Conservation (phyloP, 1,140 invertebrate species). For the Sinonovacula constricta region DNA sequence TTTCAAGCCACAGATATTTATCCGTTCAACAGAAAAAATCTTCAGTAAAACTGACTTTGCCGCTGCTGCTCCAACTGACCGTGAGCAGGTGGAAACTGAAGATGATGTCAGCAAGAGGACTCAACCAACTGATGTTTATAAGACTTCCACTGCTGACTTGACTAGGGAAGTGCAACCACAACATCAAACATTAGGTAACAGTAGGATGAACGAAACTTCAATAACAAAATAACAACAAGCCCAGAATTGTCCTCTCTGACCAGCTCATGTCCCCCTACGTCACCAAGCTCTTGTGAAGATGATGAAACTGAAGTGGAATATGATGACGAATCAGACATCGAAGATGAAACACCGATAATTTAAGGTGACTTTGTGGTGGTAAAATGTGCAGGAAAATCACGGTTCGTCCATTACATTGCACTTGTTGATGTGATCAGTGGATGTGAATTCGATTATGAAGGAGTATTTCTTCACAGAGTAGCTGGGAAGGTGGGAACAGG, state of each 20-base stretch:
- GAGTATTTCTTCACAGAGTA: constrained; percentile 16
- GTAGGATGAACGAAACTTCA: not conserved
- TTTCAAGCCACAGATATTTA: not conserved
- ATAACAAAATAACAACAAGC: not conserved
- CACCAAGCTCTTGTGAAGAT: no score
- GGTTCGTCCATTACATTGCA: constrained; percentile 26
- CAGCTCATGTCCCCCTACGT: no score
- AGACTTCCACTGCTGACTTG: not conserved
- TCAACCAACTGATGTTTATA: not conserved
- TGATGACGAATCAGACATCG: not conserved
- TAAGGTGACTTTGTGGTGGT: constrained; percentile 30
- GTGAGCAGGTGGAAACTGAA: no score
- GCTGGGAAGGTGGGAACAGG: not conserved
- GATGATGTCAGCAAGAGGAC: not conserved
- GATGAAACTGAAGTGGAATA: not conserved
- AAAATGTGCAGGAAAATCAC: constrained; percentile 23
- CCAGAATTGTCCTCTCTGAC: no score
- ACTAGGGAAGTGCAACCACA: not conserved
- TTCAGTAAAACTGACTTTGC: no score
- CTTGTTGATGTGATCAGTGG: constrained; percentile 16
- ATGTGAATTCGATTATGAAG: constrained; percentile 25
- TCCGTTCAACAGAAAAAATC: not conserved
- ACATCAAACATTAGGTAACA: not conserved
- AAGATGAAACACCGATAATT: not conserved
- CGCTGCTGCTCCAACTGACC: no score